Evolutionary conservation across 2,888 invertebrate genomes (phyloP).

Genomic region (Ellobium chinense): DNA sequence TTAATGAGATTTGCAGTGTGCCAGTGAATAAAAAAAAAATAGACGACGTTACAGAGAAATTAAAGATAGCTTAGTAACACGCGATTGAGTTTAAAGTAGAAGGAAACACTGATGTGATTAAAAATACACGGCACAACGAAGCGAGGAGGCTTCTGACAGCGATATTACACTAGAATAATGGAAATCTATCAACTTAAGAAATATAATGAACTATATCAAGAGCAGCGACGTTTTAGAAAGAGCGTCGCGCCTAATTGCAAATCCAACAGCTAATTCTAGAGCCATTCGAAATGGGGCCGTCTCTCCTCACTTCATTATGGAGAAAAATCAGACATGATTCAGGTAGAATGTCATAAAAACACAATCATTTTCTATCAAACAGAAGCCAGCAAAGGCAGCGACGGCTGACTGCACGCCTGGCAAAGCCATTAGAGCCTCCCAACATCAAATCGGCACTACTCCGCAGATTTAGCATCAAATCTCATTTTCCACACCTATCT

Average conservation of each 20-base stretch:
- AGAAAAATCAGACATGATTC: neutral
- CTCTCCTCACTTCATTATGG: neutral
- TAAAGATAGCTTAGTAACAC: neutral
- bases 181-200: too few relatives aligned
- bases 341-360: constrained; percentile 7
- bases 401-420: neutral
- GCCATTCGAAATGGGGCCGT: neutral
- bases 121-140: neutral
- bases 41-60: too few relatives aligned
- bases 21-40: too few relatives aligned
- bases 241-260: neutral
- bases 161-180: too few relatives aligned
- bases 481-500: neutral
- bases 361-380: constrained; percentile 15
- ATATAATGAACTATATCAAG: neutral
- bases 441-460: constrained; percentile 1
- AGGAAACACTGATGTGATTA: neutral
- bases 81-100: neutral
- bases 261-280: neutral
- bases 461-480: constrained; percentile 12
- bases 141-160: neutral
- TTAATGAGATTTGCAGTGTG: too few relatives aligned
- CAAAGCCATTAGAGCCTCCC: neutral
- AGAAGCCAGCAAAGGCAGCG: neutral
- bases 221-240: neutral